Percentiles rank a stretch among this genome's conserved stretches.
phyloP scores from a whole-genome alignment of 2,888 invertebrate species.

The Scaptomyza caliginosa region DNA sequence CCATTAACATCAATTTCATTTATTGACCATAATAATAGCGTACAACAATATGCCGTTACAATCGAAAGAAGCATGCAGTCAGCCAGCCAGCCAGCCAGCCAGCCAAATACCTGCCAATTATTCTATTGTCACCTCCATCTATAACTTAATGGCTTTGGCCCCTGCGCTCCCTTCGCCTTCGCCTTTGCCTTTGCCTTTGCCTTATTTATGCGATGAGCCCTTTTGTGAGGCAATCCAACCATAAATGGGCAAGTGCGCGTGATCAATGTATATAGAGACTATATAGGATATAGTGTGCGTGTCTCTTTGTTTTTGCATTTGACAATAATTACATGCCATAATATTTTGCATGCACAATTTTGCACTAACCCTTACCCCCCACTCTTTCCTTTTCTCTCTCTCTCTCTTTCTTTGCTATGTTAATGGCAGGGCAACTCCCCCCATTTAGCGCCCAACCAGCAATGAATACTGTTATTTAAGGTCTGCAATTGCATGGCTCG shows the following conservation, averaged over 20 bases:
- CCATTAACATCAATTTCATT: conserved; percentile 1
- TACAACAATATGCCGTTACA: conserved; percentile 50
- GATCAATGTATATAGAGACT: conserved; percentile 48
- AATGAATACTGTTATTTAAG: conserved; percentile 67
- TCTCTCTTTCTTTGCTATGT: not conserved
- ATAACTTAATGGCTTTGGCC: not conserved
- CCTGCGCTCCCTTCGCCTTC: not conserved
- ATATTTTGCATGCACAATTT: conserved; percentile 63
- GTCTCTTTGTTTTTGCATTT: conserved; percentile 44
- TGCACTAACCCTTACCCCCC: conserved; percentile 7
- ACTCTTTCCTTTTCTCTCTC: too few relatives aligned
- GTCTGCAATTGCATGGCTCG: conserved; percentile 69
- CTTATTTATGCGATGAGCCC: conserved; percentile 36
- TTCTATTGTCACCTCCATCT: conserved; percentile 58
- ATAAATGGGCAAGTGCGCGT: conserved; percentile 54
- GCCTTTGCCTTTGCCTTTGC: too few relatives aligned
- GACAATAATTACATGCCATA: conserved; percentile 65
- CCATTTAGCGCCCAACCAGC: conserved; percentile 48
- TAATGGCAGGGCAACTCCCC: conserved; percentile 40
- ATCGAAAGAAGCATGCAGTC: conserved; percentile 19
- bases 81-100: not conserved
- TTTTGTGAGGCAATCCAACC: conserved; percentile 41
- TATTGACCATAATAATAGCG: conserved; percentile 25
- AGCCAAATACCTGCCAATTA: conserved; percentile 41
- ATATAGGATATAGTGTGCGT: conserved; percentile 19